phyloP scores from a whole-genome alignment of 2,113 vertebrate species.

The Fulica atra region DNA sequence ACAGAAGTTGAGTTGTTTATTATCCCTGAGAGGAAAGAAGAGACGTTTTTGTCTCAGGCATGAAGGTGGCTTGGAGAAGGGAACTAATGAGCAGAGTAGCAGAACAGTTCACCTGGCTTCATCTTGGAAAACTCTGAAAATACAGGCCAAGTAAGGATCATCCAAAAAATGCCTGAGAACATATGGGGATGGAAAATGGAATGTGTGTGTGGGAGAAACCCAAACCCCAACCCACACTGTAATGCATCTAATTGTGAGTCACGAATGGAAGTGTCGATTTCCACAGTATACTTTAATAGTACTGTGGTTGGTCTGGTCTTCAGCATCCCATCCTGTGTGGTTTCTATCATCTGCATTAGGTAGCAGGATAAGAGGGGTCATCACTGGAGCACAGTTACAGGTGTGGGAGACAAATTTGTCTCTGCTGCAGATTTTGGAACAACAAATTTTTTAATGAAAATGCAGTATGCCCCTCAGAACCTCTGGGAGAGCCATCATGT shows the following conservation, averaged over 20 bases:
- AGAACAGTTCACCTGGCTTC: not conserved
- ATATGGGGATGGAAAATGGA: not conserved
- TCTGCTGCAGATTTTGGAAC: not conserved
- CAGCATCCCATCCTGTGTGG: not conserved
- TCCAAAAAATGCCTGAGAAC: not conserved
- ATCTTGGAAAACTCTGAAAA: not conserved
- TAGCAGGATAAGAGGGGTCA: not conserved
- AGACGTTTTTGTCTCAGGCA: not conserved
- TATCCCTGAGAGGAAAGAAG: not conserved
- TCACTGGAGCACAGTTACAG: not conserved
- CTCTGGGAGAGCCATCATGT: not conserved
- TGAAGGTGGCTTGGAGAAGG: not conserved
- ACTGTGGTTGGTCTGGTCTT: not conserved
- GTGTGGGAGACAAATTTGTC: not conserved
- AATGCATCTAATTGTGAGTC: not conserved
- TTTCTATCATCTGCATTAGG: not conserved
- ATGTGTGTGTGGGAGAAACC: not conserved
- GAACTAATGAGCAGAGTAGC: not conserved
- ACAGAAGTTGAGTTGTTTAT: not conserved
- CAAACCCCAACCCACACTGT: not conserved
- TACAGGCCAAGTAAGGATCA: not conserved
- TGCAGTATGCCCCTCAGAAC: not conserved
- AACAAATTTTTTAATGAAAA: not conserved
- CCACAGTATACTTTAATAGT: not conserved
- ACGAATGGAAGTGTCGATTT: not conserved